phyloP scores from a whole-genome alignment of 2,888 invertebrate genomes.

The Octonoba sinensis region DNA sequence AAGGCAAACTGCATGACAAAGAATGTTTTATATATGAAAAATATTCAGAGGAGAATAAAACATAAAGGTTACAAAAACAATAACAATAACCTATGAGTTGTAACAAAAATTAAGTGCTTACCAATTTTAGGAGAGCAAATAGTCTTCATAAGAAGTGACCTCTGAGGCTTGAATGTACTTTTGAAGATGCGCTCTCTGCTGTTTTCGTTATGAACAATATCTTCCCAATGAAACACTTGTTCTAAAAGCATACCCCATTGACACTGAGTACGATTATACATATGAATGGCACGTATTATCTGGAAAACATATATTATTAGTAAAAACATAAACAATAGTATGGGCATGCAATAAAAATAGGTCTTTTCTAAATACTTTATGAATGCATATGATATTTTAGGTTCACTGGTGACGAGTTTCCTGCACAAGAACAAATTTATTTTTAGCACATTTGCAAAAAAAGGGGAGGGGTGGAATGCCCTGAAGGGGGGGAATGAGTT shows the following conservation, averaged over 20 bases:
- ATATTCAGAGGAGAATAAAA: too few species aligned
- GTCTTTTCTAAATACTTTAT: not conserved
- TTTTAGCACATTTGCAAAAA: not conserved
- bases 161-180: slow-evolving; percentile 77
- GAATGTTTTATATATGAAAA: too few species aligned
- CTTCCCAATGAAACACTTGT: slow-evolving; percentile 82
- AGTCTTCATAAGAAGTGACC: slow-evolving; percentile 71
- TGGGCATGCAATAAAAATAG: not conserved
- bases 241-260: slow-evolving; percentile 91
- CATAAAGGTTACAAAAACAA: too few species aligned
- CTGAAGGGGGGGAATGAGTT: not conserved
- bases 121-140: slow-evolving; percentile 71
- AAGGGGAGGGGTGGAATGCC: not conserved
- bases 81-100: too few species aligned
- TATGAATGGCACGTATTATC: slow-evolving; percentile 90
- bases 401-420: not conserved
- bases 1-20: too few species aligned
- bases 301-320: slow-evolving; percentile 68
- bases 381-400: not conserved
- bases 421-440: too few species aligned
- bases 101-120: slow-evolving; percentile 62
- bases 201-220: slow-evolving; percentile 83
- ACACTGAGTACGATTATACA: slow-evolving; percentile 92
- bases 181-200: slow-evolving; percentile 77
- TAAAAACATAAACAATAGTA: not conserved